Evolutionary conservation across 2,888 invertebrate species (phyloP).

Genomic region (Tricholauxania praeusta): DNA sequence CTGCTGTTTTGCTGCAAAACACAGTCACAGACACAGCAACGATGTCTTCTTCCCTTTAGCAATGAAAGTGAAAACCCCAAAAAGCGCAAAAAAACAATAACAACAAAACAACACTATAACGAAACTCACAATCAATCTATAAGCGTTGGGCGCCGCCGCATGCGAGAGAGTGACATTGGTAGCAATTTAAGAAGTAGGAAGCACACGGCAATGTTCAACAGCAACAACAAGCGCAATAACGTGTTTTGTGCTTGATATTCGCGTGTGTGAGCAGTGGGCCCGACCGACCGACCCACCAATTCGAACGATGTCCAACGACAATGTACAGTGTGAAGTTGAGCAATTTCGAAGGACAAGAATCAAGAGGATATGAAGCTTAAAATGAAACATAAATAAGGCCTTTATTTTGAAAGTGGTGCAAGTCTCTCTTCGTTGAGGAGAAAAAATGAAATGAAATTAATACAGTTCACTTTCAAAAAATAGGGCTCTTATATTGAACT

Average conservation of each 20-base stretch:
- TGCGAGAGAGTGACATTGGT: background rate
- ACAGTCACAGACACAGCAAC: background rate
- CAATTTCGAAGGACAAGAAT: too few relatives aligned
- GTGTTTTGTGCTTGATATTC: slow-evolving; percentile 19
- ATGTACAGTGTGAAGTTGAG: too few relatives aligned
- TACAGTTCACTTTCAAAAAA: too few relatives aligned
- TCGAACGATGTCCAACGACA: background rate
- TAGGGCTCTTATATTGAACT: too few relatives aligned
- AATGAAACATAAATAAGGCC: too few relatives aligned
- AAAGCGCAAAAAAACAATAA: slow-evolving; percentile 32
- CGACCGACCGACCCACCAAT: background rate
- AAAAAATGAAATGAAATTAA: too few relatives aligned
- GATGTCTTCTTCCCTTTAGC: slow-evolving; percentile 19
- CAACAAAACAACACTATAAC: too few relatives aligned
- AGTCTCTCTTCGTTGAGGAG: too few relatives aligned
- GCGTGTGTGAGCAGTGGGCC: background rate
- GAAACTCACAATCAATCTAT: too few relatives aligned
- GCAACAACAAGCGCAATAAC: slow-evolving; percentile 33
- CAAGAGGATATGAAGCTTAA: too few relatives aligned
- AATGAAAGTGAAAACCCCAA: slow-evolving; percentile 49
- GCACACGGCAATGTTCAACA: background rate
- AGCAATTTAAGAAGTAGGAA: slow-evolving; percentile 10
- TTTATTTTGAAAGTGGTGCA: too few relatives aligned
- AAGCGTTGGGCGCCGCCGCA: too few relatives aligned
- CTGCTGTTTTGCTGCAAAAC: background rate